Evolutionary conservation across 2,888 invertebrate species (phyloP).

Genomic region (Mesochorus sp.): DNA sequence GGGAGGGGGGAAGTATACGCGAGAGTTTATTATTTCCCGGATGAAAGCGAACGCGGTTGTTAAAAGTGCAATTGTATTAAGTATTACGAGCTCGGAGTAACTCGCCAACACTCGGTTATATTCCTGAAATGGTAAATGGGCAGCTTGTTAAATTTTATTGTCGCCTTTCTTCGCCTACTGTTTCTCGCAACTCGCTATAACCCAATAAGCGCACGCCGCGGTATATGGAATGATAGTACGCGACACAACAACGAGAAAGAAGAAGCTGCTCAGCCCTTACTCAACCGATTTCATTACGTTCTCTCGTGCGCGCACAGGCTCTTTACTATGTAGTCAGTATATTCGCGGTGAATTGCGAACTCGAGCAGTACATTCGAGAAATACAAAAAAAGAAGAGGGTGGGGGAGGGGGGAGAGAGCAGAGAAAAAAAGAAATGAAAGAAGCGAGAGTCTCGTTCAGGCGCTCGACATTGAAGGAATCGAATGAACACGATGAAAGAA

Average conservation of each 20-base stretch:
- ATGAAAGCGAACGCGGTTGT: slow-evolving; percentile 40
- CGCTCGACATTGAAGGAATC: not conserved
- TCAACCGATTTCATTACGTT: slow-evolving; percentile 39
- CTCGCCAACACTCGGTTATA: slow-evolving; percentile 59
- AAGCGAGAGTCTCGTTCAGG: not conserved
- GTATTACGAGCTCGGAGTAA: not conserved
- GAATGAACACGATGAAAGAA: slow-evolving; percentile 5
- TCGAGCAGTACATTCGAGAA: not conserved
- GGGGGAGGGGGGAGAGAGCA: not conserved
- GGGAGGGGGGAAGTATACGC: slow-evolving; percentile 12
- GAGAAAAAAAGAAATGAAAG: slow-evolving; percentile 3
- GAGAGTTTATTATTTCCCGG: slow-evolving; percentile 49
- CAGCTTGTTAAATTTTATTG: slow-evolving; percentile 79
- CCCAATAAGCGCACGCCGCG: slow-evolving; percentile 36
- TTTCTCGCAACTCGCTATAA: slow-evolving; percentile 43
- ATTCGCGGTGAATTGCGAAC: not conserved
- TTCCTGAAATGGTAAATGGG: slow-evolving; percentile 77
- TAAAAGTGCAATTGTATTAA: slow-evolving; percentile 36
- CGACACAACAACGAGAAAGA: slow-evolving; percentile 7
- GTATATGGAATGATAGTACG: not conserved
- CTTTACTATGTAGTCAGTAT: slow-evolving; percentile 1
- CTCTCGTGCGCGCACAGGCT: slow-evolving; percentile 4
- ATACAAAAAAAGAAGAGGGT: slow-evolving; percentile 35
- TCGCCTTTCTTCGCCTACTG: slow-evolving; percentile 54
- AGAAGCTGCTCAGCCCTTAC: not conserved